phyloP scores from a whole-genome alignment of 2,797 vertebrate species.

The Chromobotia macracanthus region DNA sequence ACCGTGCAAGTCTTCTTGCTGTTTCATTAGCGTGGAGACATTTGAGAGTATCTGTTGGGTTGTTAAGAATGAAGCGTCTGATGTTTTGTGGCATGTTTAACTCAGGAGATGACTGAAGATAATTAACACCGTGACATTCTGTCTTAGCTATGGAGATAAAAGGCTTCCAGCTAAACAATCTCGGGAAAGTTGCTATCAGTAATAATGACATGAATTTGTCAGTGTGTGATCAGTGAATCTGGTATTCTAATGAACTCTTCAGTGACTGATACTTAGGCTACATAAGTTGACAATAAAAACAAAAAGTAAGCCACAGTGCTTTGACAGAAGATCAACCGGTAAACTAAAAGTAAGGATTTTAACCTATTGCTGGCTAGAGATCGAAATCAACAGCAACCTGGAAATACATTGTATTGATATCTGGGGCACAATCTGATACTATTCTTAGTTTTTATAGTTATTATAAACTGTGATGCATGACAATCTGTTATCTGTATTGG shows the following conservation, averaged over 20 bases:
- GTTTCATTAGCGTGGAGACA: constrained; percentile 60
- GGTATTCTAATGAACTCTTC: constrained; percentile 10
- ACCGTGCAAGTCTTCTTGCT: constrained; percentile 43
- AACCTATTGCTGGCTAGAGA: neutral
- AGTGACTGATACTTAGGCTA: neutral
- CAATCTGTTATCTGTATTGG: neutral
- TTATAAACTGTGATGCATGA: neutral
- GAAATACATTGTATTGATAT: too few relatives aligned
- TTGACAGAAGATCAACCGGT: neutral
- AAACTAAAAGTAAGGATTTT: neutral
- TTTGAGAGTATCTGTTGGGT: constrained; percentile 47
- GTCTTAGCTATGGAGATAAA: constrained; percentile 30
- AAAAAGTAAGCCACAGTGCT: neutral
- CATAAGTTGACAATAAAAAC: neutral
- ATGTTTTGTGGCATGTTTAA: constrained; percentile 46
- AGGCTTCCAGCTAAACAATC: constrained; percentile 31
- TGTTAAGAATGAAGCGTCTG: constrained; percentile 46
- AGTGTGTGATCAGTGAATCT: constrained; percentile 12
- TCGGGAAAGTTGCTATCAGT: constrained; percentile 13
- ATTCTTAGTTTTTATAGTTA: too few relatives aligned
- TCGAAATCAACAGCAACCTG: neutral
- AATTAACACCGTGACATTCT: constrained; percentile 31
- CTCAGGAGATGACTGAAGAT: constrained; percentile 39
- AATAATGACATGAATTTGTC: constrained; percentile 16
- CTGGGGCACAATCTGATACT: too few relatives aligned